phyloP scores from a whole-genome alignment of 2,888 invertebrate species.

The Miltochrista miniata region DNA sequence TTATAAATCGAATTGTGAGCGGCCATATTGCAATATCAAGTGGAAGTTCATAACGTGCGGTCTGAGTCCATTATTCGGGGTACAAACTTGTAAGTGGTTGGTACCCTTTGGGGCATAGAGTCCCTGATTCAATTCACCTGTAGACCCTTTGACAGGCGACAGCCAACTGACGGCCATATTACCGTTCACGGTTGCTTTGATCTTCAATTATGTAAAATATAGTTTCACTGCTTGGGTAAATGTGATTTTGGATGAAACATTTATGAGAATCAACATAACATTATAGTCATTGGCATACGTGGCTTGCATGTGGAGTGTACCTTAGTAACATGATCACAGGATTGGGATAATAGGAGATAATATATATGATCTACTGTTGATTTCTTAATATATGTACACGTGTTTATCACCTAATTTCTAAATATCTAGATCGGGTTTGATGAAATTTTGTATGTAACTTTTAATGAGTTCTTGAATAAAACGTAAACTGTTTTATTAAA shows the following conservation, averaged over 20 bases:
- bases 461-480: no score
- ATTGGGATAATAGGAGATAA: no score
- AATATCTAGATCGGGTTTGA: no score
- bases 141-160: slow-evolving; percentile 51
- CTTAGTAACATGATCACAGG: no score
- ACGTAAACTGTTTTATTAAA: no score
- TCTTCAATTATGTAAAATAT: slow-evolving; percentile 22
- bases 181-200: slow-evolving; percentile 45
- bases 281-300: no score
- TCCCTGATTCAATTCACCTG: slow-evolving; percentile 72
- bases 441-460: no score
- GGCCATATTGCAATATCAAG: slow-evolving; percentile 38
- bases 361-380: no score
- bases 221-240: not conserved
- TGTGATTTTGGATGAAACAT: not conserved
- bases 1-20: slow-evolving; percentile 34
- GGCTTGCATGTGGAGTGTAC: no score
- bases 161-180: slow-evolving; percentile 43
- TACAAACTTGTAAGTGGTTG: slow-evolving; percentile 68
- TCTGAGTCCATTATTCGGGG: slow-evolving; percentile 70
- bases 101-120: slow-evolving; percentile 54
- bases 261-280: not conserved
- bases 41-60: slow-evolving; percentile 60
- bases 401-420: no score
- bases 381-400: no score